A percentile compares a stretch with the other conserved stretches of the same genome.
phyloP scores from a whole-genome alignment of 2,797 vertebrate species.

The Pseudochaenichthys georgianus region DNA sequence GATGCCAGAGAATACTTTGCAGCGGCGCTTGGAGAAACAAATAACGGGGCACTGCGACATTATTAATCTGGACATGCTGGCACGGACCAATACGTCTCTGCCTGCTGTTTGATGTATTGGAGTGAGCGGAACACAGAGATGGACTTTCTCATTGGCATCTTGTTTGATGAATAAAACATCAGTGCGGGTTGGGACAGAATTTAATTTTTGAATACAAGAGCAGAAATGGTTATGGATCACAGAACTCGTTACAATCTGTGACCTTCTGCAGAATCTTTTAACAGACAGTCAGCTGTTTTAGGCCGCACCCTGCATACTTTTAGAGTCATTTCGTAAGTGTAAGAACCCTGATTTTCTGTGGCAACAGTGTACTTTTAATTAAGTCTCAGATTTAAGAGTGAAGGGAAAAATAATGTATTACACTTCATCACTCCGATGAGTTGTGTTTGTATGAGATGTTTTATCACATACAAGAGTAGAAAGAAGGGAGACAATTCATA shows the following conservation, averaged over 20 bases:
- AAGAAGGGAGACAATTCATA: constrained; percentile 24
- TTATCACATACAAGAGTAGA: constrained; percentile 17
- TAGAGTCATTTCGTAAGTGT: constrained; percentile 8
- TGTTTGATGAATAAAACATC: constrained; percentile 80
- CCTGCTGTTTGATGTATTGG: constrained; percentile 66
- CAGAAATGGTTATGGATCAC: constrained; percentile 51
- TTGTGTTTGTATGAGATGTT: no score
- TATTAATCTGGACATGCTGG: constrained; percentile 76
- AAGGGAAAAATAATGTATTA: neutral
- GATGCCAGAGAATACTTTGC: constrained; percentile 52
- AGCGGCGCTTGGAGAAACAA: constrained; percentile 60
- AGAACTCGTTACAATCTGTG: constrained; percentile 32
- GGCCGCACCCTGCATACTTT: neutral
- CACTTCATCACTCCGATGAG: constrained; percentile 24
- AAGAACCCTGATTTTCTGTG: constrained; percentile 16
- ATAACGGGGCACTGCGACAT: constrained; percentile 51
- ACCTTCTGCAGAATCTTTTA: constrained; percentile 28
- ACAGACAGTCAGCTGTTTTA: constrained; percentile 40
- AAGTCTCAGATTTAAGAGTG: neutral
- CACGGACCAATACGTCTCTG: constrained; percentile 59
- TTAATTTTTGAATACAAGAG: constrained; percentile 63
- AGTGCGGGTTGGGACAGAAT: constrained; percentile 36
- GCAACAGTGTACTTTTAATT: constrained; percentile 7
- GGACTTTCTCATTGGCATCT: constrained; percentile 69
- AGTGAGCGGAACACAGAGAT: constrained; percentile 66